Conservation (phyloP, 2,888 invertebrate species). For the Byasa hedistus region DNA sequence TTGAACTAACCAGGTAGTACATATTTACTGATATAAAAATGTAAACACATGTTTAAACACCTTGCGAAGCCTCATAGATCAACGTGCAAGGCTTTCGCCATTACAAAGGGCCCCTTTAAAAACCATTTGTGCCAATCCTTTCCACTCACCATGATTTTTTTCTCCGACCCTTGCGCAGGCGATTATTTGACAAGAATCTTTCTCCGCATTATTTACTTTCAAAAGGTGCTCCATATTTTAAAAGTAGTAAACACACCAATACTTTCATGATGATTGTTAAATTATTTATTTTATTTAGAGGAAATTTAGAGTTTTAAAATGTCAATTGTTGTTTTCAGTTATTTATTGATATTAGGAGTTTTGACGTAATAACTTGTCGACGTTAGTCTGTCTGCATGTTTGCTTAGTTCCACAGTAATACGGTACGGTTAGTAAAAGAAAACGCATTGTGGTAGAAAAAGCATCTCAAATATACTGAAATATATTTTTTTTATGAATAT, state of each 20-base stretch:
- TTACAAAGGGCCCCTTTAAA: slow-evolving; percentile 40
- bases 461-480: too few species aligned
- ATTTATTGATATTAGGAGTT: too few species aligned
- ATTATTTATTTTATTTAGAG: neutral
- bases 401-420: too few species aligned
- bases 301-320: too few species aligned
- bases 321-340: too few species aligned
- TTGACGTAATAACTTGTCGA: too few species aligned
- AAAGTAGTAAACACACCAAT: slow-evolving; percentile 41
- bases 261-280: neutral
- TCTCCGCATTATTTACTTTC: slow-evolving; percentile 52
- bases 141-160: slow-evolving; percentile 46
- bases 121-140: slow-evolving; percentile 56
- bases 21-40: neutral
- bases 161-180: slow-evolving; percentile 61
- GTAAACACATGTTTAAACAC: slow-evolving; percentile 36
- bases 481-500: too few species aligned
- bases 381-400: too few species aligned
- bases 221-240: slow-evolving; percentile 54
- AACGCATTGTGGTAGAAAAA: too few species aligned
- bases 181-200: slow-evolving; percentile 69
- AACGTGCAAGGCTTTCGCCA: slow-evolving; percentile 46
- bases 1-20: neutral
- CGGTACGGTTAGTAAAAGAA: too few species aligned
- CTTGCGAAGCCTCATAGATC: slow-evolving; percentile 46